Conservation (phyloP, 2,113 vertebrate species). For the Microtus pennsylvanicus region DNA sequence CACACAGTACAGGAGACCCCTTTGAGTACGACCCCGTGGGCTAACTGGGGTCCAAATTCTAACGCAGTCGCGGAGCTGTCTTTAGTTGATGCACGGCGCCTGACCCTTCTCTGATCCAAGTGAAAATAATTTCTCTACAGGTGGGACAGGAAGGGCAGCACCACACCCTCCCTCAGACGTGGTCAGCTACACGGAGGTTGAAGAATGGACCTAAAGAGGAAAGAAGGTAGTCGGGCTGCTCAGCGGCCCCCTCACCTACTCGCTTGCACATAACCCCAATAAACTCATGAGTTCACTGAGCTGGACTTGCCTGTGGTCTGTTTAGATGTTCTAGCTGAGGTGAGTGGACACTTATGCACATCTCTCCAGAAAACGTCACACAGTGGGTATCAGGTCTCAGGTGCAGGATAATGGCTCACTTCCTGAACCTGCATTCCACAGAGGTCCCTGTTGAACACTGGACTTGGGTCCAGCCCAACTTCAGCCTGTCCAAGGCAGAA, state of each 20-base stretch:
- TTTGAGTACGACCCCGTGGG: background rate
- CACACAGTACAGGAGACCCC: background rate
- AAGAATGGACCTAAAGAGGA: background rate
- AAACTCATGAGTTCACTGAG: background rate
- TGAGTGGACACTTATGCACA: background rate
- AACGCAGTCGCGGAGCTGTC: no score
- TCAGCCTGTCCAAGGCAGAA: background rate
- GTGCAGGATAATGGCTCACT: no score
- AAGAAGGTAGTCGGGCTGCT: background rate
- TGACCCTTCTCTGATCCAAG: fast-evolving
- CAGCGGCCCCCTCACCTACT: background rate
- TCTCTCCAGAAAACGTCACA: background rate
- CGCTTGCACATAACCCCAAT: background rate
- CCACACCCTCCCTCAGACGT: background rate
- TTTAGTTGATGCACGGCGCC: fast-evolving
- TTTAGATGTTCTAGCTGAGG: background rate
- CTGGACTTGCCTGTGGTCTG: background rate
- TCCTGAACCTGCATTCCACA: no score
- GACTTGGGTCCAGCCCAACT: background rate
- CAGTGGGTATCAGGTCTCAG: background rate
- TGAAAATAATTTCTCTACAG: background rate
- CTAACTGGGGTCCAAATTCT: no score
- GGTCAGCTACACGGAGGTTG: background rate
- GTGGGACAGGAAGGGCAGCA: background rate
- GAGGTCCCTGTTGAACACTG: fast-evolving